Evolutionary conservation across 2,113 vertebrate species (phyloP).

Genomic region (Chionodraco myersi): DNA sequence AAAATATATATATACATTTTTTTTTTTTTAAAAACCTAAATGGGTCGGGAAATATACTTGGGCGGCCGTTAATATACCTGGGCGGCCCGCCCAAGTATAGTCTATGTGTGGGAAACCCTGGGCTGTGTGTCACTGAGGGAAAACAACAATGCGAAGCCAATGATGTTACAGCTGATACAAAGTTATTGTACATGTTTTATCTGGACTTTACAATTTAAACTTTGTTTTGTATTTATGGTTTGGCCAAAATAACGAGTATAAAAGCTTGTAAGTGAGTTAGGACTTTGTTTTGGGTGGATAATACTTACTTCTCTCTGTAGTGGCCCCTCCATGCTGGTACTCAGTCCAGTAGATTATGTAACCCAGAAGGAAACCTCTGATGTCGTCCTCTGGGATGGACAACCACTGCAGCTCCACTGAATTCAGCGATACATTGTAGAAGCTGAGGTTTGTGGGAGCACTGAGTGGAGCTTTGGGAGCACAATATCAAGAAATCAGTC

Average conservation of each 20-base stretch:
- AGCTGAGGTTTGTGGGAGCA: slow-evolving; percentile 81
- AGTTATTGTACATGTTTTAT: too few species aligned
- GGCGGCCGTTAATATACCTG: too few species aligned
- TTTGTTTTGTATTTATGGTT: neutral
- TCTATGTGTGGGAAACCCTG: too few species aligned
- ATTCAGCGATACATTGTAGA: slow-evolving; percentile 68
- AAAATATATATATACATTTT: too few species aligned
- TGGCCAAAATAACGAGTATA: neutral
- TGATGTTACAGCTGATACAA: too few species aligned
- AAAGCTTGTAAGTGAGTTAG: neutral
- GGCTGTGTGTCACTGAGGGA: neutral
- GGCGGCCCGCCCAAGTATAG: too few species aligned
- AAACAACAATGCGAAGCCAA: too few species aligned
- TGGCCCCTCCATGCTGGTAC: neutral
- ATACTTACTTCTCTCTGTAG: slow-evolving; percentile 62
- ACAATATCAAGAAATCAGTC: slow-evolving; percentile 7
- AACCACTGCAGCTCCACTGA: slow-evolving; percentile 85
- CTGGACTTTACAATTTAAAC: neutral
- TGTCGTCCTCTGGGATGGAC: slow-evolving; percentile 78
- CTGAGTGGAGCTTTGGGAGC: slow-evolving; percentile 79
- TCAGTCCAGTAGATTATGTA: slow-evolving; percentile 82
- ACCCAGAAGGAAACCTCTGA: slow-evolving; percentile 85
- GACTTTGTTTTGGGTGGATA: neutral
- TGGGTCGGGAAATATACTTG: too few species aligned
- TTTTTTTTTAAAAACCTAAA: too few species aligned